Conservation (phyloP, 2,888 invertebrate species). For the Emmelina monodactyla region DNA sequence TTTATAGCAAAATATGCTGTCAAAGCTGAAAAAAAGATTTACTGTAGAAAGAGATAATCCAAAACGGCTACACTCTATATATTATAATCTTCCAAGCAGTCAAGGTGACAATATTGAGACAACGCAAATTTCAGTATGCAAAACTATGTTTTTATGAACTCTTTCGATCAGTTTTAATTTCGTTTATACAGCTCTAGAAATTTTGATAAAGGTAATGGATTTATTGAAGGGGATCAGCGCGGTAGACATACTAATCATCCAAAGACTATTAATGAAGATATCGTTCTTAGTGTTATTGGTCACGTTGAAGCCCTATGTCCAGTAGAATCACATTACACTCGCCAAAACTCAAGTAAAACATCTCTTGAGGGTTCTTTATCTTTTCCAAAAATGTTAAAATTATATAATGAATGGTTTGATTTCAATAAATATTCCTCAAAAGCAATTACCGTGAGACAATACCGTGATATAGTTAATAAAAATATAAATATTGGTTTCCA, state of each 20-base stretch:
- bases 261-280: conserved; percentile 8
- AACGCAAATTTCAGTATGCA: conserved; percentile 7
- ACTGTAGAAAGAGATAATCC: conserved; percentile 5
- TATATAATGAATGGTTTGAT: conserved; percentile 11
- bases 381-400: conserved; percentile 12
- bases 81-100: conserved; percentile 6
- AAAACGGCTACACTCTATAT: conserved; percentile 4
- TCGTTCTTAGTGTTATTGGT: conserved; percentile 12
- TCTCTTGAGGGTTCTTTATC: conserved; percentile 12
- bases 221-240: conserved; percentile 3
- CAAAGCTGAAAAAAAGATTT: conserved; percentile 5
- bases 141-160: conserved; percentile 8
- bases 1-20: conserved; percentile 7
- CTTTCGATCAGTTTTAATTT: conserved; percentile 10
- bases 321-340: conserved; percentile 10
- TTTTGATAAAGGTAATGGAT: conserved; percentile 3
- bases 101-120: conserved; percentile 5
- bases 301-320: conserved; percentile 11
- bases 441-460: background rate
- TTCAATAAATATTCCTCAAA: background rate
- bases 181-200: conserved; percentile 7
- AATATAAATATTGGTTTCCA: conserved; percentile 3
- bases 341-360: conserved; percentile 11
- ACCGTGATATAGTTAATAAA: conserved; percentile 3
- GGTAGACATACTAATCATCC: conserved; percentile 4